phyloP scores from a whole-genome alignment of 2,888 invertebrate species.

The Adela reaumurella region DNA sequence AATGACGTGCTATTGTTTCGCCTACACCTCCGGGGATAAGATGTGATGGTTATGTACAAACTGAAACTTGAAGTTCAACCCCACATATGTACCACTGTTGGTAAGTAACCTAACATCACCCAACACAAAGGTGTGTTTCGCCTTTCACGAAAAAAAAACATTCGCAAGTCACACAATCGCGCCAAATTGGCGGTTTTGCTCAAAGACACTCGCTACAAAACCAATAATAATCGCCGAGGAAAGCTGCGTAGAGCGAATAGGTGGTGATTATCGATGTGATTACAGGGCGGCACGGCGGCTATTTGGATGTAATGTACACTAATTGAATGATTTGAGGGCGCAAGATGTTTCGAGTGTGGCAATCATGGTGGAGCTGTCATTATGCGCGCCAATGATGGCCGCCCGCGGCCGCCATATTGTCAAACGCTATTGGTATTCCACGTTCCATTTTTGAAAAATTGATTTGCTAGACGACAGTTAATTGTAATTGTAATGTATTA shows the following conservation, averaged over 20 bases:
- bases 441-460: too few species aligned
- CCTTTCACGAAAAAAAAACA: neutral
- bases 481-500: too few species aligned
- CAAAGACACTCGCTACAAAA: neutral
- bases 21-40: too few species aligned
- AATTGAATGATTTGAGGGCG: constrained; percentile 29
- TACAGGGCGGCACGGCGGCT: constrained; percentile 30
- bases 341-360: constrained; percentile 9
- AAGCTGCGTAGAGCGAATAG: neutral
- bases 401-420: neutral
- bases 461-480: too few species aligned
- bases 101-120: too few species aligned
- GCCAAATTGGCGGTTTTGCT: neutral
- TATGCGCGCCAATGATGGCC: neutral
- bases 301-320: constrained; percentile 8
- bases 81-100: too few species aligned
- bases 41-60: too few species aligned
- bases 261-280: constrained; percentile 37
- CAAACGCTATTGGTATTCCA: neutral
- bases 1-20: too few species aligned
- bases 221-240: neutral
- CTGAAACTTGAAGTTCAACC: too few species aligned
- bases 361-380: neutral
- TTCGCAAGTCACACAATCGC: neutral
- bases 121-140: too few species aligned